These are phyloP conservation scores for Monodelphis domestica DNA, from an alignment of 2,797 vertebrate species.

Conservation along the genomic window DNA sequence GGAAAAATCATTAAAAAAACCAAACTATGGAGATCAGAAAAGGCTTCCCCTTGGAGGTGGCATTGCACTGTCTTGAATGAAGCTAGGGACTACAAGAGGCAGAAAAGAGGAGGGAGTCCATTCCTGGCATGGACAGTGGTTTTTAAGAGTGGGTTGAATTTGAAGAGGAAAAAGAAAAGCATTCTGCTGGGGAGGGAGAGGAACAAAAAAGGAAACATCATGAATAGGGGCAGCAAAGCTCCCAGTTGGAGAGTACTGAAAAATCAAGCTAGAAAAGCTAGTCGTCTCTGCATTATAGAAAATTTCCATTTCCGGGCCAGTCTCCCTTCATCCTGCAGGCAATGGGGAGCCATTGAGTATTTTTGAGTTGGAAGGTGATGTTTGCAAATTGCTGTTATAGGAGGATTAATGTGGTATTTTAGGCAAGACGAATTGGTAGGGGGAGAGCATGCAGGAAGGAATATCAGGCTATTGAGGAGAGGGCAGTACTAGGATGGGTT, in stretches of 20 bases:
- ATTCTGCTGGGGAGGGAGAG: background rate
- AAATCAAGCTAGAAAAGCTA: background rate
- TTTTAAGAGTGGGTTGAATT: background rate
- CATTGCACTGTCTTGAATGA: too few species aligned
- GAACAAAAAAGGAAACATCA: background rate
- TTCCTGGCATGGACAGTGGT: background rate
- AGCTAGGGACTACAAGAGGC: background rate
- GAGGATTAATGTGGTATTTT: background rate
- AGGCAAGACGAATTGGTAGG: background rate
- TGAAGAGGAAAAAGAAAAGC: background rate
- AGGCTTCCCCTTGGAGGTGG: background rate
- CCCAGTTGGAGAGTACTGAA: background rate
- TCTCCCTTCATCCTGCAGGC: background rate
- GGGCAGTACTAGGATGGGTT: background rate
- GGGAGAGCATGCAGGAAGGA: background rate
- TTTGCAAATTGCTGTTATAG: background rate
- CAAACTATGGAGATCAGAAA: background rate
- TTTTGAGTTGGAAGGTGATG: background rate
- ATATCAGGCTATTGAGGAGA: background rate
- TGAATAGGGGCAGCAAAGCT: background rate
- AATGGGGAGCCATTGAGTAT: background rate
- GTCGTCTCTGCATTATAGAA: background rate
- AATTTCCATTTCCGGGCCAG: background rate
- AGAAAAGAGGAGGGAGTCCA: background rate
- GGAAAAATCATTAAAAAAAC: background rate